phyloP scores from a whole-genome alignment of 2,113 vertebrate species.

The Alethe diademata region DNA sequence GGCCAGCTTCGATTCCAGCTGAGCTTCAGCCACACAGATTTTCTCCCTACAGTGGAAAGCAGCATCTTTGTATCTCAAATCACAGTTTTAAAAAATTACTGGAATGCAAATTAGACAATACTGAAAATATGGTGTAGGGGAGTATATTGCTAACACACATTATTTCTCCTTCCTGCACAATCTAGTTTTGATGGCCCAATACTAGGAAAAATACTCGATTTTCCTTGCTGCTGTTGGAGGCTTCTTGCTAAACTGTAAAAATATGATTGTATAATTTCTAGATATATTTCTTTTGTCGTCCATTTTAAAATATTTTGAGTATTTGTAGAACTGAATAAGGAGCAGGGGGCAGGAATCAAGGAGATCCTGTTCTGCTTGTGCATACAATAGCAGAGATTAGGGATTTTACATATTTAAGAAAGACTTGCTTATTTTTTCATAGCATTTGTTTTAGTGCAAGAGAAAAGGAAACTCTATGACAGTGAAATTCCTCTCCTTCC shows the following conservation, averaged over 20 bases:
- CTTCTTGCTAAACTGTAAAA: neutral
- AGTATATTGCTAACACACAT: neutral
- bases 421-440: neutral
- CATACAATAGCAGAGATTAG: neutral
- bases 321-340: neutral
- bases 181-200: neutral
- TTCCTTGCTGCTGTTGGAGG: neutral
- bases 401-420: slow-evolving; percentile 4
- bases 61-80: neutral
- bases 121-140: neutral
- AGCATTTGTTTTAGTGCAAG: neutral
- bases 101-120: neutral
- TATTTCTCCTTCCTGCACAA: neutral
- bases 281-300: neutral
- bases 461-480: neutral
- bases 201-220: neutral
- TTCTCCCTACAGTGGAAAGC: neutral
- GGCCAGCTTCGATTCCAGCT: neutral
- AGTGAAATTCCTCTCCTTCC: neutral
- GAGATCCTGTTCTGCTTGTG: slow-evolving; percentile 3
- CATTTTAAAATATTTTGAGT: neutral
- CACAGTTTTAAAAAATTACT: neutral
- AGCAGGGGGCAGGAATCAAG: neutral
- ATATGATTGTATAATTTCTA: neutral
- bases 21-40: neutral